Conservation (phyloP, 2,113 vertebrate genomes). For the Apistogramma diplotaenia region DNA sequence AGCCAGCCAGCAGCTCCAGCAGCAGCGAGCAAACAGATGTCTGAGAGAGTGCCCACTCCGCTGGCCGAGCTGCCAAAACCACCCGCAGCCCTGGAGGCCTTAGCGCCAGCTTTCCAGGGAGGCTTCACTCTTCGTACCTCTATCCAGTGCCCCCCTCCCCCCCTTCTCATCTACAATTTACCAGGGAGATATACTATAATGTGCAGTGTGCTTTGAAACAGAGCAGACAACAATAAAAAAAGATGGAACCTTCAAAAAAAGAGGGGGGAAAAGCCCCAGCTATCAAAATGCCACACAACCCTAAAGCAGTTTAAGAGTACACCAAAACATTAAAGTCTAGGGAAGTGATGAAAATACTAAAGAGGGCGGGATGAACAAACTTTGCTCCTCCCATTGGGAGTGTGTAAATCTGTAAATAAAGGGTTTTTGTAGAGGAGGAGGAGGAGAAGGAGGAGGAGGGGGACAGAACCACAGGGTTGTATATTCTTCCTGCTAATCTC, state of each 20-base stretch:
- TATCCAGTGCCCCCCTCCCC: slow-evolving; percentile 27
- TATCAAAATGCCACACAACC: slow-evolving; percentile 46
- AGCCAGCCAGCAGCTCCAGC: slow-evolving; percentile 70
- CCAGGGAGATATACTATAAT: slow-evolving; percentile 31
- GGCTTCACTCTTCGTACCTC: slow-evolving; percentile 53
- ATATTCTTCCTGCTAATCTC: slow-evolving; percentile 67
- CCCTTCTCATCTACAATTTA: slow-evolving; percentile 31
- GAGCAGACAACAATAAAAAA: neutral
- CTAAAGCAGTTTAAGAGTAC: slow-evolving; percentile 57
- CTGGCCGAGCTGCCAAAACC: slow-evolving; percentile 76
- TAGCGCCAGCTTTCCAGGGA: slow-evolving; percentile 72
- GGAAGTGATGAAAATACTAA: slow-evolving; percentile 49
- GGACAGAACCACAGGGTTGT: slow-evolving; percentile 43
- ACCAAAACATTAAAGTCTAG: slow-evolving; percentile 38
- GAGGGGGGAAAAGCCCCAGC: neutral
- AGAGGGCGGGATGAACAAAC: slow-evolving; percentile 58
- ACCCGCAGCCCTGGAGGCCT: slow-evolving; percentile 75
- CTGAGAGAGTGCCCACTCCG: slow-evolving; percentile 80
- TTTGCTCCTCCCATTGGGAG: slow-evolving; percentile 66
- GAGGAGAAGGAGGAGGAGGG: slow-evolving; percentile 39
- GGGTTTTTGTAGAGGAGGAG: slow-evolving; percentile 14
- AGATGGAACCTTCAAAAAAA: neutral
- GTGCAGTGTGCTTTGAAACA: slow-evolving; percentile 23
- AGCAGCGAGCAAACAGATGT: slow-evolving; percentile 83
- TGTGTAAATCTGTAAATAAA: slow-evolving; percentile 68